Conservation (phyloP, 2,113 vertebrate genomes). For the Fregetta grallaria region DNA sequence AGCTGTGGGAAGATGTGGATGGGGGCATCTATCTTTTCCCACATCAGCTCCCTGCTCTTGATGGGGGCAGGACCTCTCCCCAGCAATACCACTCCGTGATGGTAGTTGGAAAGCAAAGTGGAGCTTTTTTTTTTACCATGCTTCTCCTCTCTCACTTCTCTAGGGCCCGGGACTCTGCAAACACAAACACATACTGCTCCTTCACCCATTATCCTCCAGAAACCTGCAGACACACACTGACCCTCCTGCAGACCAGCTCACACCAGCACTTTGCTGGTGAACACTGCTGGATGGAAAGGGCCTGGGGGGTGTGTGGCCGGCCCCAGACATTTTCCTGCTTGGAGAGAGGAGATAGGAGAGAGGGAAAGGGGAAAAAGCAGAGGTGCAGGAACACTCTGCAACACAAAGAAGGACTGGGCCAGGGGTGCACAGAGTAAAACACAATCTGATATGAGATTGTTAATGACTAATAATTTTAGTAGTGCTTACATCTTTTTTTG, state of each 20-base stretch:
- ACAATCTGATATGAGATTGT: neutral
- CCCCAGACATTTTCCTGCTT: neutral
- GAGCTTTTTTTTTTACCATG: neutral
- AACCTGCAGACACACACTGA: neutral
- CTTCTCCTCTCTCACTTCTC: neutral
- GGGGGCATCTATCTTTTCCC: neutral
- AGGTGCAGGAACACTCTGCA: neutral
- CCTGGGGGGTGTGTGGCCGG: accelerated
- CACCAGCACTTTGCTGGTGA: neutral
- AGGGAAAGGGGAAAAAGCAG: neutral
- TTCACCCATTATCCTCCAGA: neutral
- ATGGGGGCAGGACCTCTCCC: neutral
- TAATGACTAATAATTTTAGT: neutral
- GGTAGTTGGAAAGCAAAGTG: neutral
- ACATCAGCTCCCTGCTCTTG: neutral
- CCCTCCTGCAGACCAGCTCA: neutral
- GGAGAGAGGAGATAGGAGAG: neutral
- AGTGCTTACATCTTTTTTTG: neutral
- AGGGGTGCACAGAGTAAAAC: neutral
- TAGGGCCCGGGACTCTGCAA: neutral
- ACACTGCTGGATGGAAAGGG: neutral
- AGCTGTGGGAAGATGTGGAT: neutral
- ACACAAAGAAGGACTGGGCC: neutral
- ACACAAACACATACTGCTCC: neutral
- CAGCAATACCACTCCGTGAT: neutral